Conservation (phyloP, 2,888 invertebrate species). For the Protophormia terraenovae region DNA sequence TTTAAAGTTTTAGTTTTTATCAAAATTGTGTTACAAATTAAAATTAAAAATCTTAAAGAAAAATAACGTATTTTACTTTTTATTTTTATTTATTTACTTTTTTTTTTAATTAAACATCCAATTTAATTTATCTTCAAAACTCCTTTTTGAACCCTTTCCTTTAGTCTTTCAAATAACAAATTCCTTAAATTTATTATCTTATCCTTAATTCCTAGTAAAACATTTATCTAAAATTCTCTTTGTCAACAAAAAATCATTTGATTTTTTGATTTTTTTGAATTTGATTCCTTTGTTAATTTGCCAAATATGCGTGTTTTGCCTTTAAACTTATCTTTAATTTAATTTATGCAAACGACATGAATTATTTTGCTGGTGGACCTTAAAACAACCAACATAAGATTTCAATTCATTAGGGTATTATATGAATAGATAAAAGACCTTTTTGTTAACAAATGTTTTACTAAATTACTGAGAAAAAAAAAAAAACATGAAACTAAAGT, state of each 20-base stretch:
- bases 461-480: too few relatives aligned
- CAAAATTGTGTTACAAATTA: too few relatives aligned
- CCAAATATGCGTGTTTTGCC: constrained; percentile 24
- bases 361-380: constrained; percentile 5
- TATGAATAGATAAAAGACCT: constrained; percentile 13
- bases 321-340: constrained; percentile 23
- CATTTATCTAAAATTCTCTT: background rate
- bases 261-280: background rate
- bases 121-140: too few relatives aligned
- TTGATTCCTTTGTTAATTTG: constrained; percentile 42
- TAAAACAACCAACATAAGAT: constrained; percentile 29
- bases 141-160: too few relatives aligned
- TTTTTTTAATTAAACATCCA: too few relatives aligned
- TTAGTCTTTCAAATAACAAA: background rate
- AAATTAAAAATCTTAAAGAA: too few relatives aligned
- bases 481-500: constrained; percentile 22
- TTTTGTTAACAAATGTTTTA: background rate
- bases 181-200: background rate
- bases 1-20: too few relatives aligned
- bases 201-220: background rate
- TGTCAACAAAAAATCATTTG: background rate
- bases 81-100: too few relatives aligned
- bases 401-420: constrained; percentile 42
- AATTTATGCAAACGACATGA: constrained; percentile 55
- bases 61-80: too few relatives aligned